These are phyloP conservation scores for Cydia pomonella DNA, from an alignment of 1,140 invertebrate genomes.

Conservation along the genomic window DNA sequence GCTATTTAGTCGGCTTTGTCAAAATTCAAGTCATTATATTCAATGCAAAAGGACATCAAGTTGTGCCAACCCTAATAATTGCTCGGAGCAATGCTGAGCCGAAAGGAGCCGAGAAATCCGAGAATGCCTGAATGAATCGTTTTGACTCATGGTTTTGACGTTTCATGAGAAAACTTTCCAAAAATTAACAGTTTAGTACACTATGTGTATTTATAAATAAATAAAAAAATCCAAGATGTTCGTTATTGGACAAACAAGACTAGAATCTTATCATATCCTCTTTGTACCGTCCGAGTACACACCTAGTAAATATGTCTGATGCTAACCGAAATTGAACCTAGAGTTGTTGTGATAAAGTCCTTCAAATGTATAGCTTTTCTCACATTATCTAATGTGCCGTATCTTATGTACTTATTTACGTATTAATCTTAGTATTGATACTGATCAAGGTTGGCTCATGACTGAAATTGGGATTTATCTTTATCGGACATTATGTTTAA, in stretches of 20 bases:
- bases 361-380: constrained; percentile 4
- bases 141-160: too few relatives aligned
- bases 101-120: too few relatives aligned
- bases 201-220: background rate
- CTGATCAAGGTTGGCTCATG: constrained; percentile 12
- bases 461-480: background rate
- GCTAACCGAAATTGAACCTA: constrained; percentile 1
- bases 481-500: background rate
- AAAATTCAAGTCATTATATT: too few relatives aligned
- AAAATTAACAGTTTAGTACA: too few relatives aligned
- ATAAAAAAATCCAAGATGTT: constrained; percentile 57
- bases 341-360: background rate
- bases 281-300: constrained; percentile 16
- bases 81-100: too few relatives aligned
- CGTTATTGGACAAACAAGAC: constrained; percentile 44
- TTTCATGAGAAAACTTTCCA: too few relatives aligned
- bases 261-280: constrained; percentile 33
- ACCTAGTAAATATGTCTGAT: constrained; percentile 15
- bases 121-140: too few relatives aligned
- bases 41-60: too few relatives aligned
- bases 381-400: background rate
- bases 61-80: too few relatives aligned
- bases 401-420: constrained; percentile 30
- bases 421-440: constrained; percentile 30
- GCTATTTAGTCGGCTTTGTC: too few relatives aligned